Evolutionary conservation across 2,888 invertebrate genomes (phyloP), one percentile per base, ranked within the genome.

Genomic region (Rhamnusium bicolor): DNA sequence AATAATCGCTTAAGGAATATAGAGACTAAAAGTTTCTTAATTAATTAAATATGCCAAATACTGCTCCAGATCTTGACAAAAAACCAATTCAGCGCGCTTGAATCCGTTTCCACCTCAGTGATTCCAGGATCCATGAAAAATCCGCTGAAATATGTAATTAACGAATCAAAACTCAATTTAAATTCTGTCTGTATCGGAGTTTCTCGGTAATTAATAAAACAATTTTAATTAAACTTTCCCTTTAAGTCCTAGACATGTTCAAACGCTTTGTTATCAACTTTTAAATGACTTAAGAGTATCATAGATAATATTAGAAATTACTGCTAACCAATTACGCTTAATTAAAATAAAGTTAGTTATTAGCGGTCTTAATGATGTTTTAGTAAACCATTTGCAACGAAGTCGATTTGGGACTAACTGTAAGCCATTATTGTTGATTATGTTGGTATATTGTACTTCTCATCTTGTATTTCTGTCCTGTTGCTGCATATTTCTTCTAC

Each of bases 131-230:
- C 65, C 27, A 63, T 72, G 72, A 62, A 71, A 74, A 73, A 72
- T 70, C 70, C 62, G 46, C 29, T 72, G 47, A 67, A 76, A 71
- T 73, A 69, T 69, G 72, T 70, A 74, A 76, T 77, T 77, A 77
- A 72, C 76, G 75, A 77, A 78, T 80, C 79, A 75, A 73, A 77
- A 75, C 67, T 78, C 74, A 73, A 80, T 80, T 80, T 73, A 77
- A 78, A 78, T 75, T 74, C 75, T 70, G 74, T 69, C 76, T 78
- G 75, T 76, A 79, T 79, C 75, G 69, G 71, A 66, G 69, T 70
- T 73, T 62, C 61, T 69, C 72, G 54, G 67, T 73, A 75, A 80
- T 79, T 80, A 78, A 79, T 78, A 80, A 79, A 78, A 74, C 76
- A 75, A 73, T 73, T 80, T 80, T 77, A 79, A 80, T 80, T 79